These are phyloP conservation scores for Cephus pygmeus DNA, from an alignment of 2,888 invertebrate species.

Conservation along the genomic window DNA sequence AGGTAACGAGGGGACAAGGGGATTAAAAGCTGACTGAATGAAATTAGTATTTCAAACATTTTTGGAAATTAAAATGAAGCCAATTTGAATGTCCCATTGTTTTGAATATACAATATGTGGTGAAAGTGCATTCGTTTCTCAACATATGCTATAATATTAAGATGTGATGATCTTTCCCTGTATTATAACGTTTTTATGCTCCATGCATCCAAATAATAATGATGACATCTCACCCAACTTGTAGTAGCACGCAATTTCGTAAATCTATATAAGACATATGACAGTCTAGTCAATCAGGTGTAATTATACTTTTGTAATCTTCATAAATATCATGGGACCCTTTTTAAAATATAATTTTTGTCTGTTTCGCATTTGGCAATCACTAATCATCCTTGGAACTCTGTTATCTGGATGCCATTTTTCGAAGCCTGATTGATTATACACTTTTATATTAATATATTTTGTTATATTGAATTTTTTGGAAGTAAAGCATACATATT, in stretches of 20 bases:
- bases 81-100: background rate
- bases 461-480: background rate
- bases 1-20: background rate
- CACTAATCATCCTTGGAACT: background rate
- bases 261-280: too few species aligned
- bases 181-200: constrained; percentile 23
- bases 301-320: background rate
- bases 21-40: background rate
- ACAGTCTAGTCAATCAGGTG: background rate
- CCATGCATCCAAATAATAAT: constrained; percentile 28
- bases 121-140: background rate
- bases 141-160: background rate
- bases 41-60: background rate
- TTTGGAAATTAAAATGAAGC: background rate
- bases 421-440: background rate
- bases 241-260: background rate
- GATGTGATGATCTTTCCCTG: background rate
- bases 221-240: constrained; percentile 27
- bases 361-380: background rate
- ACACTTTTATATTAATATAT: background rate
- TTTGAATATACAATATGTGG: background rate
- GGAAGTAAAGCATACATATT: background rate
- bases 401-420: background rate
- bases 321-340: background rate
- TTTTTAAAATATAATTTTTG: background rate